Evolutionary conservation across 2,113 vertebrate species (phyloP), one percentile per base, ranked within the genome.

Genomic region (Pholis gunnellus): DNA sequence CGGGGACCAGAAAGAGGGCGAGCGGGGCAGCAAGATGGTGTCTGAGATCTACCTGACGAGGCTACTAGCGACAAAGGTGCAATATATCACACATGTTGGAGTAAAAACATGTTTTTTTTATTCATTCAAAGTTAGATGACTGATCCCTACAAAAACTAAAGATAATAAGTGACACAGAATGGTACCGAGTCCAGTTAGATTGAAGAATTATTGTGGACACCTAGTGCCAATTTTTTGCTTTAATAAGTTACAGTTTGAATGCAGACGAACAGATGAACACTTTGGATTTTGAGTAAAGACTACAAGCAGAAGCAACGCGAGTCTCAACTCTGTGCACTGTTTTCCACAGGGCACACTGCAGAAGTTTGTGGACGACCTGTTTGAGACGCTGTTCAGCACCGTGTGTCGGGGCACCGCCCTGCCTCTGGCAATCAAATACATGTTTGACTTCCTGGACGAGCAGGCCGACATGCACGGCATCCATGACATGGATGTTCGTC

Each of bases 361-460:
- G 95, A 99, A 99, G 88, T 99, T 99, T n/a, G 97, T 99, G 94
- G 97, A 99, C 0, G 97, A 99, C 90, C 90, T 99, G 87, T 98
- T 99, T 1, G 97, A 99, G 96, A 99, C 97, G 1, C 89, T 99
- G 81, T 99, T 99, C 96, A 99, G 97, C 94, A 99, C 97, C 0
- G 97, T 97, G 89, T 97, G 98, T 86, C 95, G 97, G 7, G 97
- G 97, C 90, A 97, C 96, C 0, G 97, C 97, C 0, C 96, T 99
- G 48, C 97, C 97, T 0, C 94, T 98, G 2, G 97, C 97, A 82
- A 99, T 99, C 94, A 99, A 99, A 88, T 99, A 99, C 87, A 99
- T 99, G 97, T 99, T 99, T 4, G 97, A 99, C 61, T 99, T 98
- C 94, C 90, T 99, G 95, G 97, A 99, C 36, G 97, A 99, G 93